Base-by-base conservation (phyloP, 2,888 invertebrate species). In the Julus scanicus region DNA sequence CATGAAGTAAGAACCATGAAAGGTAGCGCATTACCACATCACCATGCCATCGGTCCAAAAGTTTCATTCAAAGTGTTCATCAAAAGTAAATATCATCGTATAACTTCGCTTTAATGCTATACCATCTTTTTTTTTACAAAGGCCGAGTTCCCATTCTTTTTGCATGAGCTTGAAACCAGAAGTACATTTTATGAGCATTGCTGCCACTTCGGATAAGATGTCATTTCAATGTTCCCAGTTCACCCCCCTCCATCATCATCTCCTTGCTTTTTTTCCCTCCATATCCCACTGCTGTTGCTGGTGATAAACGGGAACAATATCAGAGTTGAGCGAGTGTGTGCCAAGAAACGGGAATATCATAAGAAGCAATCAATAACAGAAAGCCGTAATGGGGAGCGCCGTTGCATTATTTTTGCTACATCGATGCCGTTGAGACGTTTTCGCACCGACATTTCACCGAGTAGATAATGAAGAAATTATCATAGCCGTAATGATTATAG, bases 381-480 rank as follows among this genome's bases (percentile, higher is more conserved):
- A 80, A 15, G 63, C 20, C 37, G 80, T 80, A 37, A 80, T 80
- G 80, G 80, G 80, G 37, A 80, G 37, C 37, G 37, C 37, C 37
- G 37, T 3, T 80, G 80, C 80, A 80, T 80, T 29, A 80, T 80
- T 80, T 80, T 80, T 39, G 80, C 80, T 11, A 37, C 80, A 11
- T 13, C 4, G 80, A 37, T 80, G 53, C 53, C 53, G 53, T 15
- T 17, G 44, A 86, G 86, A 86, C 44, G 53, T 86, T 57, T 86
- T 57, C 53, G 53, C 39, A 86, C 53, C 53, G 40, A 86, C 86
- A 86, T 53, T 86, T 86, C 86, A 86, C 53, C 48, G 40, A 53
- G 86, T 37, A 86, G 86, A 86, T 86, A 86, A 86, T 86, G 53
- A 86, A 86, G 86, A 86, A 86, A 86, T 86, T 86, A 86, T 86